A percentile compares a stretch with the other conserved stretches of the same genome.
These are phyloP conservation scores for Spheniscus humboldti DNA, from an alignment of 2,797 vertebrate genomes.

Conservation along the genomic window DNA sequence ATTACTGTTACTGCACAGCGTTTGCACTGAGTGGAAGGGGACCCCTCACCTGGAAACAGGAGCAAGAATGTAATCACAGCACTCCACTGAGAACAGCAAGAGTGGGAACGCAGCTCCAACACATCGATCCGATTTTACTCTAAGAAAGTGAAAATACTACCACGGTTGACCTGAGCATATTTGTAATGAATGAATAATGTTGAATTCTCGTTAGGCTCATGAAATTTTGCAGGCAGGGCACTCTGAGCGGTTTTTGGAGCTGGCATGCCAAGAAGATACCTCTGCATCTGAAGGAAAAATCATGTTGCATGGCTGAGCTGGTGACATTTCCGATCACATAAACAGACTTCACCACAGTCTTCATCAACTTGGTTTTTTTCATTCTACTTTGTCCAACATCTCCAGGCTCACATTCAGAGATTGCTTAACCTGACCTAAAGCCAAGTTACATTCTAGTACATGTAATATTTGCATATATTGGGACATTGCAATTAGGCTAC, in stretches of 20 bases:
- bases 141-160: not conserved
- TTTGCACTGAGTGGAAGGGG: not conserved
- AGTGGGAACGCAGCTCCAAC: not conserved
- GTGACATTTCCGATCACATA: not conserved
- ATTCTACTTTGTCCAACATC: not conserved
- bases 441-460: not conserved
- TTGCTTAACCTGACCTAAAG: not conserved
- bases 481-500: not conserved
- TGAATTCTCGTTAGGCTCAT: not conserved
- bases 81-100: not conserved
- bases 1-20: not conserved
- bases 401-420: not conserved
- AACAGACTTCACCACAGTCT: not conserved
- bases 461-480: not conserved
- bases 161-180: not conserved
- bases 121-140: rapidly evolving
- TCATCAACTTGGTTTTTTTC: not conserved
- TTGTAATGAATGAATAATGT: not conserved
- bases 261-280: not conserved
- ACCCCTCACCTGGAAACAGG: not conserved
- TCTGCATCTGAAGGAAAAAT: not conserved
- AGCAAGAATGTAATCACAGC: not conserved
- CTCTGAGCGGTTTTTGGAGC: not conserved
- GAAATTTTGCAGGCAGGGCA: not conserved
- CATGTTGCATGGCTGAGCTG: not conserved